phyloP scores from a whole-genome alignment of 2,797 vertebrate species.

The Eulemur albifrons region DNA sequence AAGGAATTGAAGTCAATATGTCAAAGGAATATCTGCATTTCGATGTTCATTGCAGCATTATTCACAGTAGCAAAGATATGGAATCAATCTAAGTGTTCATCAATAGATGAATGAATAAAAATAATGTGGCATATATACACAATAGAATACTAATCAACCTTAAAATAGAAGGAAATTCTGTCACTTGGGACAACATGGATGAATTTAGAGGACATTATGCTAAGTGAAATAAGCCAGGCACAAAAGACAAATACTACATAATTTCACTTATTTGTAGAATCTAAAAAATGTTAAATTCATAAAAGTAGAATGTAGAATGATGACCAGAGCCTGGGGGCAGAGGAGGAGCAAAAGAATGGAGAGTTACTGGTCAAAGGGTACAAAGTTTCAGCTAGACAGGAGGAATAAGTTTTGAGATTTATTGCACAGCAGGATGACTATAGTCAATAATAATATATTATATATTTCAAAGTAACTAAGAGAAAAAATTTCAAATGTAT shows the following conservation, averaged over 20 bases:
- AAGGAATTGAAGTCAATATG: background rate
- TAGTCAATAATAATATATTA: background rate
- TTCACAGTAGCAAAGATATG: background rate
- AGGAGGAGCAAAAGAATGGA: background rate
- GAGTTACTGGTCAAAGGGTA: background rate
- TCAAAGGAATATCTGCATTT: background rate
- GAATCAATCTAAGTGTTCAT: background rate
- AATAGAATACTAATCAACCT: background rate
- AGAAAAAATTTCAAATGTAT: background rate
- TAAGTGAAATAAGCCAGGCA: background rate
- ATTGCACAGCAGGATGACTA: background rate
- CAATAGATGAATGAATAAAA: background rate
- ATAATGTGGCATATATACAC: background rate
- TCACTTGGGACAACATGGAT: background rate
- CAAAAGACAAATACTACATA: background rate
- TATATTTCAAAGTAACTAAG: background rate
- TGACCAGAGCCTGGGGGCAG: background rate
- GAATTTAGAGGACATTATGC: background rate
- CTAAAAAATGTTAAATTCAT: background rate
- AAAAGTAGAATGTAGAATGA: background rate
- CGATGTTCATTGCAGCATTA: background rate
- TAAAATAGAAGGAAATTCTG: background rate
- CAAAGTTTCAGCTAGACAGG: background rate
- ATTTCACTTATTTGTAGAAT: background rate
- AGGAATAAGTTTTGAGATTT: background rate